These are phyloP conservation scores for Drosophila borborema DNA, from an alignment of 2,888 invertebrate genomes.

Conservation along the genomic window DNA sequence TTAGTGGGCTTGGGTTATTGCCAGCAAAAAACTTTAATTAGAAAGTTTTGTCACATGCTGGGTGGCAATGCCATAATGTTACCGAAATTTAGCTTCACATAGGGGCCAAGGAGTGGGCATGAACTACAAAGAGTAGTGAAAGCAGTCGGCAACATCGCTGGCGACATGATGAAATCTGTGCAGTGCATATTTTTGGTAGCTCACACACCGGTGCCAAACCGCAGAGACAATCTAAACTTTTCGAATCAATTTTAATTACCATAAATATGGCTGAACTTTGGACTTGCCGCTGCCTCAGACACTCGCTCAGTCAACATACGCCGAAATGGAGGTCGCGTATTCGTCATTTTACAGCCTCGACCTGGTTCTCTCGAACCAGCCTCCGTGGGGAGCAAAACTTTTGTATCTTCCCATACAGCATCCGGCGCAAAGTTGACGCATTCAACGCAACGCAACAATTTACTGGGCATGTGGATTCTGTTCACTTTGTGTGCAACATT, in stretches of 20 bases:
- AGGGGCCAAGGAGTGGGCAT: conserved; percentile 13
- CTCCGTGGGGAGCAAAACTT: conserved; percentile 48
- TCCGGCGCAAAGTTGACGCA: conserved; percentile 23
- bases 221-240: conserved; percentile 80
- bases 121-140: conserved; percentile 22
- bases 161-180: conserved; percentile 52
- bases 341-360: conserved; percentile 55
- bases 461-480: conserved; percentile 37
- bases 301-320: conserved; percentile 41
- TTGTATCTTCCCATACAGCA: conserved; percentile 44
- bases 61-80: conserved; percentile 46
- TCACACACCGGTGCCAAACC: conserved; percentile 62
- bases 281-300: conserved; percentile 34
- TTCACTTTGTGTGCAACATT: conserved; percentile 48
- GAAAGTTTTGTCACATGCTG: conserved; percentile 80
- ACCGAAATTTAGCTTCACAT: conserved; percentile 24
- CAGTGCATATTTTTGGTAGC: conserved; percentile 37
- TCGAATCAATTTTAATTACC: conserved; percentile 83
- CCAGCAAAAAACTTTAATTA: conserved; percentile 75
- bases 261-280: conserved; percentile 76
- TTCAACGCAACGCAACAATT: conserved; percentile 32
- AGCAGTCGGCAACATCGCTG: conserved; percentile 43
- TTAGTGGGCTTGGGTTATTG: conserved; percentile 27
- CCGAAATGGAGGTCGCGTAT: conserved; percentile 49
- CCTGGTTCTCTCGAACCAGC: conserved; percentile 12